A percentile compares a stretch with the other conserved stretches of the same genome.
Conservation (phyloP, 2,797 vertebrate genomes). For the Alcedo quadribrachys region DNA sequence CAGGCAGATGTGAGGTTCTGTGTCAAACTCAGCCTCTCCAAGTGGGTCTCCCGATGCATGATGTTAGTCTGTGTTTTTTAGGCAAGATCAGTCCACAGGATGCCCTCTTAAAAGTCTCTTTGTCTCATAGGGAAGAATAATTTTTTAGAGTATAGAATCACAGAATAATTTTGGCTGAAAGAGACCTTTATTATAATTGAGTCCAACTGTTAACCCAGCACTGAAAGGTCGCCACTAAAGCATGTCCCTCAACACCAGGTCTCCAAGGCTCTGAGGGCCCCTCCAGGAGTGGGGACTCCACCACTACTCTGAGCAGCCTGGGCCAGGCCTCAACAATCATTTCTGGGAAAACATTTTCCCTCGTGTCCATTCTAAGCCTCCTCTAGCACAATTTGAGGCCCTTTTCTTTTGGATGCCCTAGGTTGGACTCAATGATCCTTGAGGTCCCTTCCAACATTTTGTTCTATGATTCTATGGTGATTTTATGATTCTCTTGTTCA, state of each 20-base stretch:
- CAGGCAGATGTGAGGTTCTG: neutral
- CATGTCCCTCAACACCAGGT: neutral
- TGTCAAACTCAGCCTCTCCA: neutral
- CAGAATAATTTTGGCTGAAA: too few species aligned
- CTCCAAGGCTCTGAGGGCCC: neutral
- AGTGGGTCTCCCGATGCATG: neutral
- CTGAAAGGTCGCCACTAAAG: neutral
- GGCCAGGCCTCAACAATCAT: neutral
- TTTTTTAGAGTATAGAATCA: neutral
- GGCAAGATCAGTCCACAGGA: neutral
- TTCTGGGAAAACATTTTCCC: neutral
- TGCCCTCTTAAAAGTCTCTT: neutral
- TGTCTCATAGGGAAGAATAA: neutral
- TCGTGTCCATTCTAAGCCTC: neutral
- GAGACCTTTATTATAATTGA: neutral
- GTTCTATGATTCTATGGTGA: too few species aligned
- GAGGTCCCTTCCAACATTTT: too few species aligned
- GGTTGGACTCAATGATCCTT: too few species aligned
- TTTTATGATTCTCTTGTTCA: neutral
- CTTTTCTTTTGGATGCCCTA: neutral
- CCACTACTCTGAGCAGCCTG: neutral
- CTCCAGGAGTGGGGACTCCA: neutral
- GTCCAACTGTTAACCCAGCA: neutral
- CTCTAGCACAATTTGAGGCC: neutral
- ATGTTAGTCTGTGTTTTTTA: neutral